A percentile compares a stretch with the other conserved stretches of the same genome.
phyloP scores from a whole-genome alignment of 1,140 invertebrate species.

The Harpegnathos saltator region DNA sequence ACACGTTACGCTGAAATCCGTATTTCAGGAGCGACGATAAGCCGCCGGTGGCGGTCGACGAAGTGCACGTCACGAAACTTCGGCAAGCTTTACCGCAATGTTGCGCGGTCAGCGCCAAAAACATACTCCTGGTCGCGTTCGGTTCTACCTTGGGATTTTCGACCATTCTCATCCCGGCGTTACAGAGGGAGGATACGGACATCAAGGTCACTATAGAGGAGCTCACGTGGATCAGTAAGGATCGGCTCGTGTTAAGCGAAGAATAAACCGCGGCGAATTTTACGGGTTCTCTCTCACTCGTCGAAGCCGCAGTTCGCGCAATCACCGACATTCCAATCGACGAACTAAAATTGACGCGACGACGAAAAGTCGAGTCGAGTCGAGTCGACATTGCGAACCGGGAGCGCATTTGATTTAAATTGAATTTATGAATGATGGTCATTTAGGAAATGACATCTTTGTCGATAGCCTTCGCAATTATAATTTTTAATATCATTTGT shows the following conservation, averaged over 20 bases:
- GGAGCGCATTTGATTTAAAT: too few relatives aligned
- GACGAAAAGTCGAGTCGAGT: too few relatives aligned
- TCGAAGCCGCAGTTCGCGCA: too few relatives aligned
- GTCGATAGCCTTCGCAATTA: too few relatives aligned
- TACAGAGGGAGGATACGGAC: constrained; percentile 85
- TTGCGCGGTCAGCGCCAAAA: constrained; percentile 89
- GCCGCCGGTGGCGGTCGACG: constrained; percentile 24
- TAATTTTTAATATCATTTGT: too few relatives aligned
- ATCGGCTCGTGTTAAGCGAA: constrained; percentile 4
- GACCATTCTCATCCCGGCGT: constrained; percentile 91
- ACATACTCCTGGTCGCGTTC: constrained; percentile 89
- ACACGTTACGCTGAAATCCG: background rate
- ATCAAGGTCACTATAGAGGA: constrained; percentile 88
- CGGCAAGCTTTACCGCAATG: constrained; percentile 87
- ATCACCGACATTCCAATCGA: too few relatives aligned
- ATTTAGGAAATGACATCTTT: too few relatives aligned
- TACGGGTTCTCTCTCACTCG: too few relatives aligned
- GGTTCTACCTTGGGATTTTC: constrained; percentile 92
- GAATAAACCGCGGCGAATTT: too few relatives aligned
- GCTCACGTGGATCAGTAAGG: constrained; percentile 92
- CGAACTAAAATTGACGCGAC: too few relatives aligned
- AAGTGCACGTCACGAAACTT: constrained; percentile 79
- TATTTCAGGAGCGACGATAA: constrained; percentile 76
- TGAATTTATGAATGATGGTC: too few relatives aligned
- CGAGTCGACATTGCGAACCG: too few relatives aligned